These are phyloP conservation scores for Gastracanthus pulcherrimus DNA, from an alignment of 2,888 invertebrate genomes.

Conservation along the genomic window DNA sequence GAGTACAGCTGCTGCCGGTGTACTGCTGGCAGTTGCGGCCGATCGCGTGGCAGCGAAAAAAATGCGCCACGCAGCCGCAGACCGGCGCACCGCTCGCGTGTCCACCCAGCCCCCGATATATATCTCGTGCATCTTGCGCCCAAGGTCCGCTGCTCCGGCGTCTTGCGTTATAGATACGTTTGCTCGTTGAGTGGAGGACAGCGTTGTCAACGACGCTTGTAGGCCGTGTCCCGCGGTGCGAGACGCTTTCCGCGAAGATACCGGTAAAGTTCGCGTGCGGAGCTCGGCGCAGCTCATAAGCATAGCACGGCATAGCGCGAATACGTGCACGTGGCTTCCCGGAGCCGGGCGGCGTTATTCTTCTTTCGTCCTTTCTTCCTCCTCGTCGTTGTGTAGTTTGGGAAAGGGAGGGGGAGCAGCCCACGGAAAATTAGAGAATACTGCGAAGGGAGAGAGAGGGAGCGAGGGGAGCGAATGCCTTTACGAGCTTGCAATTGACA, in stretches of 20 bases:
- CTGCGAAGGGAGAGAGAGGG: neutral
- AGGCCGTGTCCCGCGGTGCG: conserved; percentile 62
- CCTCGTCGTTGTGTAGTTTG: no score
- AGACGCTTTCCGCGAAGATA: conserved; percentile 69
- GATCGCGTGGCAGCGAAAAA: conserved; percentile 5
- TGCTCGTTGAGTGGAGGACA: no score
- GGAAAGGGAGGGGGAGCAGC: no score
- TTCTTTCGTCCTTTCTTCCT: neutral
- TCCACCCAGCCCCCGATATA: neutral
- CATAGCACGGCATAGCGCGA: no score
- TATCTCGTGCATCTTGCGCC: neutral
- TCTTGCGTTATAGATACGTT: no score
- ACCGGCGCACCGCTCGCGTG: conserved; percentile 23
- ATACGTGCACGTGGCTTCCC: no score
- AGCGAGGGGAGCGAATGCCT: neutral
- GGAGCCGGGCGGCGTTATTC: conserved; percentile 4
- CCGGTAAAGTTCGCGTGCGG: conserved; percentile 66
- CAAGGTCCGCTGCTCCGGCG: neutral
- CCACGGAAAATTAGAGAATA: no score
- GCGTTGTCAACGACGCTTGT: no score
- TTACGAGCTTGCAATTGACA: conserved; percentile 39
- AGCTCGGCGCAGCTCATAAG: no score
- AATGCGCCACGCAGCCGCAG: no score
- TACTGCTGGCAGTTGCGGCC: neutral
- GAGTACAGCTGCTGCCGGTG: neutral